A percentile compares a stretch with the other conserved stretches of the same genome.
phyloP scores from a whole-genome alignment of 2,113 vertebrate genomes.

The Calonectris borealis region DNA sequence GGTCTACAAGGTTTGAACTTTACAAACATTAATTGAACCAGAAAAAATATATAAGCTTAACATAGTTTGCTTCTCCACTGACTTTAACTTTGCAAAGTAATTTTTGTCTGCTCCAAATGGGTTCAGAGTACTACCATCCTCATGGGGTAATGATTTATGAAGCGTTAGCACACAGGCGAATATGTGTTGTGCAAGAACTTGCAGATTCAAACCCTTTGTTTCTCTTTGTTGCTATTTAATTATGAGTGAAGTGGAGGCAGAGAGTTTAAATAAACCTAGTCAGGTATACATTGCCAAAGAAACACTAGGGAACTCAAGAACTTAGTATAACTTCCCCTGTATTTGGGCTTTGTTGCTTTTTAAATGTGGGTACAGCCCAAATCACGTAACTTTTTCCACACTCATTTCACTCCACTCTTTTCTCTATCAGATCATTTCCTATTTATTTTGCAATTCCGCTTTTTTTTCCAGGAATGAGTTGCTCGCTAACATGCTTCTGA shows the following conservation, averaged over 20 bases:
- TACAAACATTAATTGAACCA: background rate
- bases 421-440: background rate
- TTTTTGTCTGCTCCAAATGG: conserved; percentile 16
- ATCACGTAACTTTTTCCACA: accelerated
- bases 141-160: conserved; percentile 34
- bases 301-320: background rate
- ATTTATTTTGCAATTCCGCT: background rate
- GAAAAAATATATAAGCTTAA: background rate
- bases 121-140: background rate
- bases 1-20: background rate
- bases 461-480: background rate
- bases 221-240: conserved; percentile 35
- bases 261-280: conserved; percentile 15
- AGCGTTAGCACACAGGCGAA: conserved; percentile 25
- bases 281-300: background rate
- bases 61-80: background rate
- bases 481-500: background rate
- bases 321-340: background rate
- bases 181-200: background rate
- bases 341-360: background rate
- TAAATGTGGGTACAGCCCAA: background rate
- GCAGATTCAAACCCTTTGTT: conserved; percentile 29
- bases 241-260: conserved; percentile 15
- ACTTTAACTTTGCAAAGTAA: background rate
- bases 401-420: background rate